Evolutionary conservation across 2,113 vertebrate genomes (phyloP), one percentile per base, ranked within the genome.

Genomic region (Ascaphus truei): DNA sequence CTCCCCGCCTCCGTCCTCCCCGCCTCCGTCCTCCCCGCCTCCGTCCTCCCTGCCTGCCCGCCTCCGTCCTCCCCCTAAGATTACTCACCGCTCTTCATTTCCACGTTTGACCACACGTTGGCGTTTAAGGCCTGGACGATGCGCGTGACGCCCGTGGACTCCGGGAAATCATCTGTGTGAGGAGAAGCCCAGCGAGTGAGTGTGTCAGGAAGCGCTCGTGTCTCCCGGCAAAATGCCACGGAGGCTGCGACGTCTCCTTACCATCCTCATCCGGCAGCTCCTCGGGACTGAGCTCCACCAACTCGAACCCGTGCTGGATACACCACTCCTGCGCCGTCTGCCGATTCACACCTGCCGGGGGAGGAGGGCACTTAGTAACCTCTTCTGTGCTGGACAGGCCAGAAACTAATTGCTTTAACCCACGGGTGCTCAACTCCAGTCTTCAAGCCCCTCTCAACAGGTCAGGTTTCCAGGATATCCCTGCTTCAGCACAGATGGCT

Each of bases 281-380:
- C 79, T 93, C 91, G 0, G 97, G 96, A 74, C 71, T 94, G 3
- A 99, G 91, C 68, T 99, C 97, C 7, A 99, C 94, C 79, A 99
- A 81, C 73, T 98, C 97, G 77, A 99, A 99, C 5, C 94, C 89
- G 10, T 98, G 93, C 64, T 90, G 83, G 82, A 99, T 93, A 79
- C 96, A 99, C 97, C 97, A 98, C 62, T 98, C 94, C 65, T 99
- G 96, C 34, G 96, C 97, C 53, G 92, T 90, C 51, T 96, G 94
- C 51, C 94, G 90, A 74, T 43, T 93, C 30, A 99, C 77, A 27
- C 97, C 97, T 99, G 30, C 15, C 30, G 51, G 27, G 10, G 3
- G n/a, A 27, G n/a, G n/a, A n/a, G n/a, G n/a, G n/a, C n/a, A n/a
- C n/a, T n/a, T n/a, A n/a, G n/a, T n/a, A n/a, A n/a, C n/a, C n/a